These are phyloP conservation scores for Drosophila kurseongensis DNA, from an alignment of 1,140 invertebrate genomes.

Conservation along the genomic window DNA sequence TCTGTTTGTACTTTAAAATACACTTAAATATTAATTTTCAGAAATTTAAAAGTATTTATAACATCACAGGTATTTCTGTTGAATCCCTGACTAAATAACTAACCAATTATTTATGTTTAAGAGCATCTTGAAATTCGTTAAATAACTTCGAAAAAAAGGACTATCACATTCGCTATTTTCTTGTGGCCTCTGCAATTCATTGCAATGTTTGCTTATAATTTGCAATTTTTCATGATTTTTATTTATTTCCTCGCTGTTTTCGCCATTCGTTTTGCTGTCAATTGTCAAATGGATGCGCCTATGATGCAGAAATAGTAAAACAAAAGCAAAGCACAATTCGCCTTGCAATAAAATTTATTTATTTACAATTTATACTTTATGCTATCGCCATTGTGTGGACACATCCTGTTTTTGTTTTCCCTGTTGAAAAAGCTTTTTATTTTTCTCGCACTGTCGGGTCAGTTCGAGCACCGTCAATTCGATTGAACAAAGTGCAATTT, in stretches of 20 bases:
- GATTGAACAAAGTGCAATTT: constrained; percentile 72
- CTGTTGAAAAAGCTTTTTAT: constrained; percentile 25
- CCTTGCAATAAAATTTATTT: constrained; percentile 40
- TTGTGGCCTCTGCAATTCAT: too few relatives aligned
- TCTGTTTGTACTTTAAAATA: too few relatives aligned
- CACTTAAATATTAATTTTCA: too few relatives aligned
- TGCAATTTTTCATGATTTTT: constrained; percentile 4
- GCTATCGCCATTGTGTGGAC: constrained; percentile 34
- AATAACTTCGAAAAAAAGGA: too few relatives aligned
- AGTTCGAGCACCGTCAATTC: constrained; percentile 40
- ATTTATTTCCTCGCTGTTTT: constrained; percentile 15
- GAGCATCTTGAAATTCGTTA: too few relatives aligned
- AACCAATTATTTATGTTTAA: too few relatives aligned
- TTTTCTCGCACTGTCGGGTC: constrained; percentile 37
- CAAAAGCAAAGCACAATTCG: constrained; percentile 9
- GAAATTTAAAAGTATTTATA: too few relatives aligned
- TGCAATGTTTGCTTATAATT: constrained; percentile 27
- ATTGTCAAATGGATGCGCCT: constrained; percentile 48
- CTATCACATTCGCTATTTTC: too few relatives aligned
- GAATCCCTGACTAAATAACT: neutral
- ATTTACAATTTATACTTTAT: constrained; percentile 46
- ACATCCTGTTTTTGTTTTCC: constrained; percentile 62
- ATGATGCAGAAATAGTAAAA: constrained; percentile 40
- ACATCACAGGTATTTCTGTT: neutral
- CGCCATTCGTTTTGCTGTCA: constrained; percentile 8